These are phyloP conservation scores for Calcarius lapponicus DNA, from an alignment of 2,797 vertebrate genomes.

Conservation along the genomic window DNA sequence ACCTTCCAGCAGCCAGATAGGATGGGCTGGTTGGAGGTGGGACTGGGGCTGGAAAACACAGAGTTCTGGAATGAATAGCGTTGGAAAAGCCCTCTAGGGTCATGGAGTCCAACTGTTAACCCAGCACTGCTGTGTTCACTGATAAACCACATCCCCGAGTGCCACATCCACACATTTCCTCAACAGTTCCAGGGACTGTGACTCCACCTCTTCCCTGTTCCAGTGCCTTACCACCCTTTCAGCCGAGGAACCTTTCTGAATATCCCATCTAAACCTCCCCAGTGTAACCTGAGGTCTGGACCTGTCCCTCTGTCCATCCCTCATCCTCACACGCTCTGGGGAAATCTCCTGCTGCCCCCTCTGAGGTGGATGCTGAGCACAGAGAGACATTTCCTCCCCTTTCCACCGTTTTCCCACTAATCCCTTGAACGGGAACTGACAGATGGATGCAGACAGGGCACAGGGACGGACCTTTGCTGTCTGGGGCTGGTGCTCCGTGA, in stretches of 20 bases:
- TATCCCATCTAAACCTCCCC: background rate
- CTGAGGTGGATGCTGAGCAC: background rate
- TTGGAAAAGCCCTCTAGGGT: background rate
- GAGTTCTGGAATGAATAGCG: background rate
- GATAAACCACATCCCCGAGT: accelerated
- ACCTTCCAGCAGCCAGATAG: background rate
- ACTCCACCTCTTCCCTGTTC: background rate
- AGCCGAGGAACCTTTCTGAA: background rate
- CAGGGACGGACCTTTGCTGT: background rate
- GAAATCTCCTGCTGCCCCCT: background rate
- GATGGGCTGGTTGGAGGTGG: background rate
- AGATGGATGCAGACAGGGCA: accelerated
- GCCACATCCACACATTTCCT: background rate
- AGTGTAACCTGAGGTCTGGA: background rate
- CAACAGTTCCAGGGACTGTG: background rate
- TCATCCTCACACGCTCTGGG: accelerated
- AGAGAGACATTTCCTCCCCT: background rate
- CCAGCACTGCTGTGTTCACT: background rate
- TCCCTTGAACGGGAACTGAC: background rate
- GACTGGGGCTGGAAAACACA: background rate
- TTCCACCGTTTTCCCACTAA: background rate
- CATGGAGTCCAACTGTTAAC: background rate
- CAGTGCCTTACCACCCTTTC: background rate
- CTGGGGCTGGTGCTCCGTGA: no score
- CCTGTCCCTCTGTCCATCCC: background rate